Percentiles rank a stretch among this genome's conserved stretches.
These are phyloP conservation scores for Dolomedes plantarius DNA, from an alignment of 2,888 invertebrate genomes.

Conservation along the genomic window DNA sequence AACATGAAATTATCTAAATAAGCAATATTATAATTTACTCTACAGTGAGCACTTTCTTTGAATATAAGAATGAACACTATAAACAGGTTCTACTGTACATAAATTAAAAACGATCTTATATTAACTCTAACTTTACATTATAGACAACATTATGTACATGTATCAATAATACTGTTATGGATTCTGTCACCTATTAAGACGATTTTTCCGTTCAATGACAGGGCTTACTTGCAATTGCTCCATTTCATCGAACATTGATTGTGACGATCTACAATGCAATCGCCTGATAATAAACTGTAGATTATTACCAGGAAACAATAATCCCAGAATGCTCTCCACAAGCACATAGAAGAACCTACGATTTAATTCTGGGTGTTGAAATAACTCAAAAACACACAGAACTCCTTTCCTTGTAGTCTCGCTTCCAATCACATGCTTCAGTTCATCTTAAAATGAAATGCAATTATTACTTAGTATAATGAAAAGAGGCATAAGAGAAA, in stretches of 20 bases:
- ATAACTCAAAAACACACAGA: slow-evolving; percentile 89
- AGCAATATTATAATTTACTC: not conserved
- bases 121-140: slow-evolving; percentile 34
- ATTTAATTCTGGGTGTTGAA: slow-evolving; percentile 91
- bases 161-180: slow-evolving; percentile 57
- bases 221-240: slow-evolving; percentile 52
- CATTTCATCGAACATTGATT: slow-evolving; percentile 34
- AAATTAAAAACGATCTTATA: not conserved
- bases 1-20: not conserved
- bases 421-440: slow-evolving; percentile 91
- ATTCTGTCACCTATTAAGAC: slow-evolving; percentile 62
- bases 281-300: slow-evolving; percentile 84
- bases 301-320: slow-evolving; percentile 87
- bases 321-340: slow-evolving; percentile 87
- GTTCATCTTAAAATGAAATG: slow-evolving; percentile 83
- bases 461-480: no score
- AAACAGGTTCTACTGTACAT: not conserved
- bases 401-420: slow-evolving; percentile 90
- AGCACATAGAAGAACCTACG: slow-evolving; percentile 88
- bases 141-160: slow-evolving; percentile 38
- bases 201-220: slow-evolving; percentile 53
- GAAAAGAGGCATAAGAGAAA: not conserved
- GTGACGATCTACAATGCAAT: slow-evolving; percentile 81
- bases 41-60: not conserved
- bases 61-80: not conserved